Base-by-base conservation (phyloP, 2,113 vertebrate species). In the Megaptera novaeangliae region DNA sequence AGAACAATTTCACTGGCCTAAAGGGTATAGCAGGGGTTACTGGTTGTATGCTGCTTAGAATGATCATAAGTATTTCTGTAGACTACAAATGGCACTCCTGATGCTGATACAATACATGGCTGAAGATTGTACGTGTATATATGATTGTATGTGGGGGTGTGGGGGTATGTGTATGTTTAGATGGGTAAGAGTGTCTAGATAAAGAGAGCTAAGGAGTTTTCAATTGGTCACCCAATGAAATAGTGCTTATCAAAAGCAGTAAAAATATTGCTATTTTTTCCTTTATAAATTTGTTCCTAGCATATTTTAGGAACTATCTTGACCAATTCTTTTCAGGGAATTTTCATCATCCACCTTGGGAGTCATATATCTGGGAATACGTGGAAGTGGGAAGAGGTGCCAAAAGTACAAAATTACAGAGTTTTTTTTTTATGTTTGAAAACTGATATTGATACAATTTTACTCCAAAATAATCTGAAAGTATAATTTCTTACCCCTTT, bases 281-380 rank as follows among this genome's bases (percentile, higher is more conserved):
- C 82, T 84, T 81, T 39, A 91, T 2, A 95, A 49, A 91, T 59
- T 36, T 72, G 23, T 95, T 88, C 31, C 52, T 96, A 93, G 9
- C 5, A 34, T 75, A 89, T 91, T 34, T 75, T 49, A 74, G 31
- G 52, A 86, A 36, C 2, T 25, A 69, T 34, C 69, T 92, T 94
- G 83, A 92, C 11, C 17, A 59, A n/a, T 87, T 52, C 5, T 36
- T 80, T 77, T 83, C 23, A 94, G 25, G 20, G 6, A 39, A 86
- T 21, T 74, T 86, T 66, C 25, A 81, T 88, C 49, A 41, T 17
- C 9, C n/a, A 92, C 23, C 2, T 17, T 83, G n/a, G 36, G 41
- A 87, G n/a, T 94, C 31, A 86, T 57, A 86, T 12, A 89, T 97
- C 18, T 94, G n/a, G n/a, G 17, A 96, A 34, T 75, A 93, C 94